These are phyloP conservation scores for Mirounga angustirostris DNA, from an alignment of 2,113 vertebrate genomes.

Conservation along the genomic window DNA sequence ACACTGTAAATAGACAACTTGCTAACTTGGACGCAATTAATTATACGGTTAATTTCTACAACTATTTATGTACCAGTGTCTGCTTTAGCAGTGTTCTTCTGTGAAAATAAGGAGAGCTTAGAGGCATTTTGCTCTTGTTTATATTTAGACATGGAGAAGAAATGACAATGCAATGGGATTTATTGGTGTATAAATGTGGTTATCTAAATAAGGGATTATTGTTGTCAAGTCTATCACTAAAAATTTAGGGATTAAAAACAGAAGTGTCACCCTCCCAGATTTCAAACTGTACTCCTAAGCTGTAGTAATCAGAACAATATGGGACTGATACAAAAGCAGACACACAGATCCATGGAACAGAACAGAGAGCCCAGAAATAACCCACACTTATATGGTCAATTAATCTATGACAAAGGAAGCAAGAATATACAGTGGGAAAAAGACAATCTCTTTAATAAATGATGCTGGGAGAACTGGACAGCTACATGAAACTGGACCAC, in stretches of 20 bases:
- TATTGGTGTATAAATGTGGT: slow-evolving; percentile 44
- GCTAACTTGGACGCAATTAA: slow-evolving; percentile 75
- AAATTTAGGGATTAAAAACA: slow-evolving; percentile 68
- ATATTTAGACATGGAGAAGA: slow-evolving; percentile 46
- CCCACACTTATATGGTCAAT: background rate
- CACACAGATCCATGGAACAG: background rate
- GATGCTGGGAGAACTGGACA: background rate
- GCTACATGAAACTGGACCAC: background rate
- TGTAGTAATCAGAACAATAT: background rate
- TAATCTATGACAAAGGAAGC: background rate
- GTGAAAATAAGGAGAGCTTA: slow-evolving; percentile 35
- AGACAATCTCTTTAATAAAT: background rate
- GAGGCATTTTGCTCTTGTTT: slow-evolving; percentile 47
- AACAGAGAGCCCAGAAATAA: background rate
- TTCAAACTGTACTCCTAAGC: background rate
- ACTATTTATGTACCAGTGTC: slow-evolving; percentile 36
- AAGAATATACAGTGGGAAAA: background rate
- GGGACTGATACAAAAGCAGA: background rate
- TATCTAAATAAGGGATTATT: slow-evolving; percentile 70
- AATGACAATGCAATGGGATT: slow-evolving; percentile 46
- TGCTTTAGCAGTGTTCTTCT: slow-evolving; percentile 46
- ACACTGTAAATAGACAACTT: slow-evolving; percentile 52
- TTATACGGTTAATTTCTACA: slow-evolving; percentile 72
- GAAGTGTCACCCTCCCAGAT: background rate
- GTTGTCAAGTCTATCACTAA: slow-evolving; percentile 70